Base-by-base conservation (phyloP, 2,797 vertebrate species). In the Hippopotamyrus pictus region DNA sequence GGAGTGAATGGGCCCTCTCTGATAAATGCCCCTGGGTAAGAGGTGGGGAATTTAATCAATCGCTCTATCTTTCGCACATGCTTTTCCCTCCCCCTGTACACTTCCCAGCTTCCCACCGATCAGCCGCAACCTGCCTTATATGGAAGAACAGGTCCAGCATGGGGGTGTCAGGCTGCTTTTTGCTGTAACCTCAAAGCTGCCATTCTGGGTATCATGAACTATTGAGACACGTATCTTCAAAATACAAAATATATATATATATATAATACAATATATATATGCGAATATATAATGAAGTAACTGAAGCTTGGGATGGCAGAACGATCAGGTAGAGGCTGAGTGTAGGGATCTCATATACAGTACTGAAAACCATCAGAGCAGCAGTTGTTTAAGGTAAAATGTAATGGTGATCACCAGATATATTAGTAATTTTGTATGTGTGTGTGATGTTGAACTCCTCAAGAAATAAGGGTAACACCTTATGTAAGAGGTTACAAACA, bases 1-100 rank as follows among this genome's bases (percentile, higher is more conserved):
- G 22, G 2, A 48, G 11, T 17, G 54, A 84, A 48, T 85, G 85
- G 54, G 83, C 57, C 11, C 11, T 25, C 88, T 84, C 57, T 88
- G 46, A 73, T 89, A 62, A 76, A 89, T 87, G 84, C 29, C 53
- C 48, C 44, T 19, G 17, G 85, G 65, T n/a, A 19, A n/a, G 87
- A 44, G 88, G 54, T 46, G 82, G 79, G 8, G 29, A 87, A 53
- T 51, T 76, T 73, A 90, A 89, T 89, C 88, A 89, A 50, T 90
- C 65, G 54, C 14, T 46, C 37, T 62, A 44, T 19, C 62, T 87
- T 69, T 44, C 22, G 41, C 53, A 86, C 83, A 86, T 44, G 11
- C 82, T 88, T 33, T 79, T 59, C 37, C 41, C 59, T 51, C 25
- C 73, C 59, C 53, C 33, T 19, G 25, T 65, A 33, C 7, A 48